phyloP scores from a whole-genome alignment of 92 coral and sea anemone species.

The Umimayanthus kanabou region DNA sequence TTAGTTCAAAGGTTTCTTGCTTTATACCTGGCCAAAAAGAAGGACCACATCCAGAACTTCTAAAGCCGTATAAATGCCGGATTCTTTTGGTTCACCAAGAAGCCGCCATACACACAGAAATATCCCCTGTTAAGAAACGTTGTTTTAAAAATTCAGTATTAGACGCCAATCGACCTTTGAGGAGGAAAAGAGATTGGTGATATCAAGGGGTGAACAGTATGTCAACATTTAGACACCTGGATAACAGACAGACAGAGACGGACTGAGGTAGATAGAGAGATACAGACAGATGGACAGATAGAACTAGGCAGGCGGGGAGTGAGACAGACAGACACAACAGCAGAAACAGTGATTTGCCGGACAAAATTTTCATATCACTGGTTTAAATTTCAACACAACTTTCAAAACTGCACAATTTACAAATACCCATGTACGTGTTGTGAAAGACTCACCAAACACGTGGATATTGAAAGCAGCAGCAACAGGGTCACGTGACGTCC shows the following conservation, averaged over 20 bases:
- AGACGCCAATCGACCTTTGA: background rate
- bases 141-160: background rate
- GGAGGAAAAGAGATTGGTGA: background rate
- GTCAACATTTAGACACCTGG: background rate
- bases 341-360: background rate
- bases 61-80: slow-evolving; percentile 74
- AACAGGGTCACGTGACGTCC: slow-evolving; percentile 83
- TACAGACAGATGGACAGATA: background rate
- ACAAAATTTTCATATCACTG: background rate
- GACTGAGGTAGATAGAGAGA: background rate
- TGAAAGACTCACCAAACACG: slow-evolving; percentile 63
- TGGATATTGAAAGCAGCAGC: slow-evolving; percentile 54
- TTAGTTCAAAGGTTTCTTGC: background rate
- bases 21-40: slow-evolving; percentile 79
- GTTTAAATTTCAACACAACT: background rate
- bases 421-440: no score
- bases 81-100: slow-evolving; percentile 50
- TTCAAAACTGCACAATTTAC: background rate
- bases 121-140: slow-evolving; percentile 56
- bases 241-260: background rate
- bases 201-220: background rate
- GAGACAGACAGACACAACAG: no score
- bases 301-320: background rate
- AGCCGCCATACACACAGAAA: slow-evolving; percentile 71
- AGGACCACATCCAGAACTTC: slow-evolving; percentile 69